Evolutionary conservation across 2,888 invertebrate genomes (phyloP).

Genomic region (Baccha elongata): DNA sequence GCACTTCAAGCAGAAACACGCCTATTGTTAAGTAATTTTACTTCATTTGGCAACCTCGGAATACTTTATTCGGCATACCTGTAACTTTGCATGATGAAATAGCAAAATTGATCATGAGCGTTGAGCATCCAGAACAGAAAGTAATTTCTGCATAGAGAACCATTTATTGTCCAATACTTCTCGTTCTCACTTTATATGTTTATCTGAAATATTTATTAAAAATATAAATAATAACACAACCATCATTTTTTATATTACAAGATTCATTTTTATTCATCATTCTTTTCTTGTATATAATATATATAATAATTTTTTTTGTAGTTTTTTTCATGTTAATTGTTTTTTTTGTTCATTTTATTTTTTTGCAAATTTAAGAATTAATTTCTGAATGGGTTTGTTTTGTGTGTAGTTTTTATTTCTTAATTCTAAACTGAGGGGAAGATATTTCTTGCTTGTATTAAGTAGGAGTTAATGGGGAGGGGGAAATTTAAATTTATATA

Average conservation of each 20-base stretch:
- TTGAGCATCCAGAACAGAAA: too few species aligned
- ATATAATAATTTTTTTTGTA: slow-evolving; percentile 72
- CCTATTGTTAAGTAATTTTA: too few species aligned
- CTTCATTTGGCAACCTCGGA: too few species aligned
- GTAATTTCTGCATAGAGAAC: too few species aligned
- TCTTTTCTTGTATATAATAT: slow-evolving; percentile 74
- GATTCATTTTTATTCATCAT: slow-evolving; percentile 73
- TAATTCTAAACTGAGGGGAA: slow-evolving; percentile 70
- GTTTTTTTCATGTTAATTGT: slow-evolving; percentile 52
- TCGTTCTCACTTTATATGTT: too few species aligned
- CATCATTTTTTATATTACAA: slow-evolving; percentile 66
- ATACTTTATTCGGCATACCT: too few species aligned
- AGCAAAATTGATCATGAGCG: too few species aligned
- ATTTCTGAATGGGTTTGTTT: slow-evolving; percentile 65
- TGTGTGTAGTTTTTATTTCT: slow-evolving; percentile 67
- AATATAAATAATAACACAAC: slow-evolving; percentile 9
- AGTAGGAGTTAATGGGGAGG: not conserved
- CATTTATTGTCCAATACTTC: too few species aligned
- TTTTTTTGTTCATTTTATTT: slow-evolving; percentile 54
- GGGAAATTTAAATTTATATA: slow-evolving; percentile 51
- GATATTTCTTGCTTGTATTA: slow-evolving; percentile 57
- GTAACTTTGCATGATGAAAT: too few species aligned
- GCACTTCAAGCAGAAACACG: too few species aligned
- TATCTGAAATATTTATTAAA: too few species aligned
- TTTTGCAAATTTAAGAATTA: slow-evolving; percentile 71